These are phyloP conservation scores for Trachymyrmex cornetzi DNA, from an alignment of 1,140 invertebrate species.

Conservation along the genomic window DNA sequence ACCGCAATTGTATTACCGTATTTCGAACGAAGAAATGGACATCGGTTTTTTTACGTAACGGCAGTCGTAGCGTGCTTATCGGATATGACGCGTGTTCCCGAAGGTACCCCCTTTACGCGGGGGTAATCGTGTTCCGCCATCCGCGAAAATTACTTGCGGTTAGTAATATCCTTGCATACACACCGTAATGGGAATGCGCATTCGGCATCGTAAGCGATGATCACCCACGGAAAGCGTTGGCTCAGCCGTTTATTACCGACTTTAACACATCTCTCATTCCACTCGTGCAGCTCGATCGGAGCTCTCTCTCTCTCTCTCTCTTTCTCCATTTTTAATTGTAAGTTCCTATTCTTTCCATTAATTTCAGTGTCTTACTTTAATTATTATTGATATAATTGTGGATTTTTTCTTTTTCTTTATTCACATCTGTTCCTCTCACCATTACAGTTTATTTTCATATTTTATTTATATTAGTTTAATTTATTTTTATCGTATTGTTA, in stretches of 20 bases:
- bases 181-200: background rate
- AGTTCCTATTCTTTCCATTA: too few species aligned
- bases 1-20: constrained; percentile 14
- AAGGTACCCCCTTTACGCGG: background rate
- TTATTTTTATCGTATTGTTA: too few species aligned
- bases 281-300: background rate
- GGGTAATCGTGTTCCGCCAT: constrained; percentile 16
- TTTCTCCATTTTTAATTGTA: background rate
- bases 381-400: too few species aligned
- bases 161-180: constrained; percentile 24
- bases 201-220: constrained; percentile 44
- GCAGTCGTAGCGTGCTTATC: background rate
- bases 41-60: background rate
- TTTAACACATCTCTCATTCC: constrained; percentile 5
- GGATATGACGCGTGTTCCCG: background rate
- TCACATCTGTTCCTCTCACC: too few species aligned
- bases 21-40: background rate
- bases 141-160: constrained; percentile 59
- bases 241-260: background rate
- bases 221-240: constrained; percentile 16
- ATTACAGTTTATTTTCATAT: too few species aligned
- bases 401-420: too few species aligned
- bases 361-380: too few species aligned
- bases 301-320: background rate
- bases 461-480: too few species aligned